phyloP scores from a whole-genome alignment of 2,113 vertebrate genomes.

The Perca flavescens region DNA sequence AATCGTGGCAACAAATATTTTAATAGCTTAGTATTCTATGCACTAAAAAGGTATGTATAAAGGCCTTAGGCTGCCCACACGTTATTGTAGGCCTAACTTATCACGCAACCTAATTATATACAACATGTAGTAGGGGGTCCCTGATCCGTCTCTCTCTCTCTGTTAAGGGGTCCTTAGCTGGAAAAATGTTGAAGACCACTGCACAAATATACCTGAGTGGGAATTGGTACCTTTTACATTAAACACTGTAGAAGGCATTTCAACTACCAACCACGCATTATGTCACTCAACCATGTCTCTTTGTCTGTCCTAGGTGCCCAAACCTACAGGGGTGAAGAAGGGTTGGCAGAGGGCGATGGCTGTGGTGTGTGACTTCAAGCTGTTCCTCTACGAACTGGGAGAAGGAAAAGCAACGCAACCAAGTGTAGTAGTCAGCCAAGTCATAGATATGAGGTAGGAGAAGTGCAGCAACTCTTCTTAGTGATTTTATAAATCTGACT shows the following conservation, averaged over 20 bases:
- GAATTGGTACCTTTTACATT: neutral
- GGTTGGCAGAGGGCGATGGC: conserved; percentile 96
- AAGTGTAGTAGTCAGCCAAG: conserved; percentile 93
- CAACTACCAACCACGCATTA: neutral
- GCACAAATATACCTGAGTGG: neutral
- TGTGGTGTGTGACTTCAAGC: conserved; percentile 97
- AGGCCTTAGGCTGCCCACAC: too few species aligned
- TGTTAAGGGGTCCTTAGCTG: too few species aligned
- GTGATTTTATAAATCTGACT: neutral
- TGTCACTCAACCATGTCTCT: neutral
- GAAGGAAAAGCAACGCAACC: conserved; percentile 94
- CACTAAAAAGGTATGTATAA: too few species aligned
- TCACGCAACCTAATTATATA: too few species aligned
- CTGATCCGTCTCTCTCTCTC: too few species aligned
- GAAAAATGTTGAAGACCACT: too few species aligned
- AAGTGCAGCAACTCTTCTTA: neutral
- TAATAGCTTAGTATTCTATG: too few species aligned
- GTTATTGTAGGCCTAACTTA: too few species aligned
- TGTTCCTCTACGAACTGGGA: conserved; percentile 95
- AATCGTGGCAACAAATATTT: too few species aligned
- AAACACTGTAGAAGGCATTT: neutral
- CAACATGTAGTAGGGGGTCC: too few species aligned
- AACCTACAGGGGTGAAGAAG: conserved; percentile 97
- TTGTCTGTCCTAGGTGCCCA: conserved; percentile 88
- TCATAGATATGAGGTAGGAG: conserved; percentile 98